phyloP scores from a whole-genome alignment of 1,140 invertebrate genomes.

The Leptinotarsa lineolata region DNA sequence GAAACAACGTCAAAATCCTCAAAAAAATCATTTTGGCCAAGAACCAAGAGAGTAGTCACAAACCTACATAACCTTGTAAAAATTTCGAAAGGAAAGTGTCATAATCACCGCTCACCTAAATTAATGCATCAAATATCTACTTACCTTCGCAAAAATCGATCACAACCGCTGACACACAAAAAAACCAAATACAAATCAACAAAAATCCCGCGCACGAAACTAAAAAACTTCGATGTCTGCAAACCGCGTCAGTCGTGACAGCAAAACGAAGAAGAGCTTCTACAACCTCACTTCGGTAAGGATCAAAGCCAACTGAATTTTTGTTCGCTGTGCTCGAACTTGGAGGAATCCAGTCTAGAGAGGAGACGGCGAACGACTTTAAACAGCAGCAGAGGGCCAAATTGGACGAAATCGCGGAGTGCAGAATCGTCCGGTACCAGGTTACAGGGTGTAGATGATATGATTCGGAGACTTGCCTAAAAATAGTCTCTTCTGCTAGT shows the following conservation, averaged over 20 bases:
- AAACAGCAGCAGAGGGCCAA: background rate
- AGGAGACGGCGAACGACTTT: background rate
- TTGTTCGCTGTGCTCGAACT: background rate
- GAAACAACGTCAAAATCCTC: no score
- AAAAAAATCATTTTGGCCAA: no score
- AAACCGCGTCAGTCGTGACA: background rate
- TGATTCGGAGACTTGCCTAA: no score
- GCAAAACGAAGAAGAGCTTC: background rate
- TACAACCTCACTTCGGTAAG: background rate
- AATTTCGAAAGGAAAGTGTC: no score
- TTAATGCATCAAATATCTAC: no score
- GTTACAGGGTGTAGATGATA: background rate
- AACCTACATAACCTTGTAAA: no score
- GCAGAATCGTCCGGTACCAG: background rate
- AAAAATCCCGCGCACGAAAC: background rate
- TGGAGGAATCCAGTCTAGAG: background rate
- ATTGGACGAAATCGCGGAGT: background rate
- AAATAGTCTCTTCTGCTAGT: no score
- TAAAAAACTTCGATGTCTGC: background rate
- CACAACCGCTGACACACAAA: background rate
- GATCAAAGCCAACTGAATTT: slow-evolving; percentile 8
- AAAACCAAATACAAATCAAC: background rate
- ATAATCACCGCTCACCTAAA: no score
- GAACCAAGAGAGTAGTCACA: no score
- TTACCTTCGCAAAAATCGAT: no score